Evolutionary conservation across 2,113 vertebrate species (phyloP), one percentile per base, ranked within the genome.

Genomic region (Anser brachyrhynchus): DNA sequence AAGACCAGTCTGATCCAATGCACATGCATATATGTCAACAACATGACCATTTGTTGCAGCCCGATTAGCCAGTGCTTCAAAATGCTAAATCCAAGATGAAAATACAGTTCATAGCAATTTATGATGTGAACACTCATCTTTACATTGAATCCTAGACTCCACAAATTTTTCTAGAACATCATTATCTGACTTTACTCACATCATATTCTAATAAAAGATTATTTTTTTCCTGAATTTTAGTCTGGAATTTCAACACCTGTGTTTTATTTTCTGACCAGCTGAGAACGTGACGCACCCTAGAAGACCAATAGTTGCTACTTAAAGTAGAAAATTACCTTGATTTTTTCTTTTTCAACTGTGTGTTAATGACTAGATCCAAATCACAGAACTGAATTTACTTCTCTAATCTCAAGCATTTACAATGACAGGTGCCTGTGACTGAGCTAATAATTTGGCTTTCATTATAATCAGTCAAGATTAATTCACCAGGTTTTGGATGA

Each of bases 1-100:
- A 26, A 99, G 98, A 57, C 99, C 99, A 26, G 99, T 99, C 97
- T 99, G 99, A 97, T 99, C 99, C 77, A 99, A 95, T 4, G 99
- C 99, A 62, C 99, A 99, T 4, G 99, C 99, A 82, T 99, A 99
- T 93, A 99, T 99, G 95, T 99, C 99, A 92, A 99, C 98, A 93
- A 99, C 99, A 91, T 99, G 99, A 44, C 99, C 99, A 20, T 98
- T 99, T 19, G 98, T 95, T 54, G 99, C 98, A 71, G 99, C 99
- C 83, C 99, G 98, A 96, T 98, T 99, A 76, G 99, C 99, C 81
- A 99, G 95, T 29, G 98, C 97, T 98, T 99, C 99, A 92, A 99
- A 99, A 96, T 99, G 99, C 99, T 99, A 94, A 61, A 92, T 74
- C 23, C 43, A 93, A 97, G 41, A 97, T 26, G 41, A 94, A 95